A percentile compares a stretch with the other conserved stretches of the same genome.
These are phyloP conservation scores for Oscheius sp. DNA, from an alignment of 2,888 invertebrate species.

Conservation along the genomic window DNA sequence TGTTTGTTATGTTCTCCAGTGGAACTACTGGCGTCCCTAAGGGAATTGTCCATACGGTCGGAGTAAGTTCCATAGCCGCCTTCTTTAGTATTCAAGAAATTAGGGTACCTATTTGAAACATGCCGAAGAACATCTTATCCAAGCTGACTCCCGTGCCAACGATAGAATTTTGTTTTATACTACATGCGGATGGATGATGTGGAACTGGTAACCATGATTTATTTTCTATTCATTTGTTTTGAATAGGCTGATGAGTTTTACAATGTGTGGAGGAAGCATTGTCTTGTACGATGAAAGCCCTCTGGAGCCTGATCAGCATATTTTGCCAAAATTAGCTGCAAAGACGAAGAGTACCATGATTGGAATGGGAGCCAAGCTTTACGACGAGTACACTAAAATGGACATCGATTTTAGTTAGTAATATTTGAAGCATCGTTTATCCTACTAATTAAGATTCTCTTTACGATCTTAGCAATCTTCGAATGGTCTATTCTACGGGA, in stretches of 20 bases:
- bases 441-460: slow-evolving; percentile 72
- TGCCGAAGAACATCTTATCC: slow-evolving; percentile 77
- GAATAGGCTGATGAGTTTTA: slow-evolving; percentile 74
- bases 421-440: neutral
- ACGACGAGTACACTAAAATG: slow-evolving; percentile 76
- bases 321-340: slow-evolving; percentile 75
- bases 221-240: neutral
- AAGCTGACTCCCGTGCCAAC: slow-evolving; percentile 75
- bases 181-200: slow-evolving; percentile 80
- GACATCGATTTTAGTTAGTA: slow-evolving; percentile 62
- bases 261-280: slow-evolving; percentile 72
- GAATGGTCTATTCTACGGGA: slow-evolving; percentile 75
- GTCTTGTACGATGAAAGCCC: slow-evolving; percentile 79
- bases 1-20: slow-evolving; percentile 78
- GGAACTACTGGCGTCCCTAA: slow-evolving; percentile 79
- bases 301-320: slow-evolving; percentile 75
- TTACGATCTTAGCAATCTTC: slow-evolving; percentile 75
- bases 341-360: slow-evolving; percentile 76
- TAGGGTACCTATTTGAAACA: slow-evolving; percentile 78
- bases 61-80: slow-evolving; percentile 74
- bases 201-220: slow-evolving; percentile 78
- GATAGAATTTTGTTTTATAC: slow-evolving; percentile 78
- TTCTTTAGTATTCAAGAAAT: slow-evolving; percentile 34
- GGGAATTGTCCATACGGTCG: slow-evolving; percentile 78
- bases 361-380: slow-evolving; percentile 78